Base-by-base conservation (phyloP, 2,888 invertebrate genomes). In the Tetranychus truncatus region DNA sequence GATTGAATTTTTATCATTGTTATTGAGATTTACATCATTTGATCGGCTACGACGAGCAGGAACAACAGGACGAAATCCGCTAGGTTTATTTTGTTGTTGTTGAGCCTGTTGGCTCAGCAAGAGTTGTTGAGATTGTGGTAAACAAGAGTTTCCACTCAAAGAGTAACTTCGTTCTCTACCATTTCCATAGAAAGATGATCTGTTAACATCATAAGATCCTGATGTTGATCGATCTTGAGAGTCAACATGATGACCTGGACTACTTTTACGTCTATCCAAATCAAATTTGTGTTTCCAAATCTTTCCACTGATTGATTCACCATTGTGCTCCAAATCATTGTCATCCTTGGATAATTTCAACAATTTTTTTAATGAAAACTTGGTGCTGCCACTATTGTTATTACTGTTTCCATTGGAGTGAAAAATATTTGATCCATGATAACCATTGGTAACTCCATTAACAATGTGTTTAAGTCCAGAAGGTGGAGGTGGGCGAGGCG, bases 221-320 rank as follows among this genome's bases (percentile, higher is more conserved):
- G 21, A 24, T 69, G 20, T 69, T 69, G 69, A 20, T 24, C 69
- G 69, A 24, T 24, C 69, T 20, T 11, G 21, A 20, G 11, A 18
- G 20, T 69, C 21, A 24, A 24, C 6, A 69, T 69, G 34, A 11
- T 55, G 55, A 55, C 55, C 55, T 55, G 55, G 55, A 9, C 21
- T 24, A 20, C 21, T 24, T 24, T 69, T 20, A 18, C 69, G 69
- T 24, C 21, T 20, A 72, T 75, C 72, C 15, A 75, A 65, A 55
- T 75, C 75, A 72, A 72, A 44, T 66, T 67, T 72, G 21, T 75
- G 75, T 75, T 75, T 75, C 75, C 75, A 75, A 8, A 66, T 69
- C 44, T 75, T 75, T 15, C 72, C 72, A 44, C 20, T 44, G 18
- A 46, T n/a, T 18, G 45, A 11, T 44, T 72, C 45, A 20, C 69